Conservation (phyloP, 2,797 vertebrate species). For the Babyrousa celebensis region DNA sequence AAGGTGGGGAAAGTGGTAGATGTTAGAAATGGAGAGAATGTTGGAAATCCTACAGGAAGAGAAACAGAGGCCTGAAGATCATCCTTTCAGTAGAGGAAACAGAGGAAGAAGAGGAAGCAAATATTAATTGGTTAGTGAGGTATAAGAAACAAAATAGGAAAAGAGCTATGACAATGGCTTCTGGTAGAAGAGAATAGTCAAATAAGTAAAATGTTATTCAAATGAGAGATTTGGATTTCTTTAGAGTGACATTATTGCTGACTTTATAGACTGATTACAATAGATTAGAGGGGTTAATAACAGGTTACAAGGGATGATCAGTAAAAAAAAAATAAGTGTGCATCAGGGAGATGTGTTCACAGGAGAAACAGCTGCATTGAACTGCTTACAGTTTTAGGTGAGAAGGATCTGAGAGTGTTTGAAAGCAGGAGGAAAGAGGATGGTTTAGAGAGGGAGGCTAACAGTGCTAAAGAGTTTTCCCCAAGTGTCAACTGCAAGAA, state of each 20-base stretch:
- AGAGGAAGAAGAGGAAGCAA: constrained; percentile 14
- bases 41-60: not conserved
- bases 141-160: not conserved
- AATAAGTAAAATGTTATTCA: not conserved
- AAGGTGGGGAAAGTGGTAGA: not conserved
- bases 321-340: not conserved
- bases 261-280: not conserved
- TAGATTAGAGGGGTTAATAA: not conserved
- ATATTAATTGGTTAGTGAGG: not conserved
- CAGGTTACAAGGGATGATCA: not conserved
- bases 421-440: not conserved
- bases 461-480: not conserved
- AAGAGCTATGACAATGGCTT: not conserved
- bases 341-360: not conserved
- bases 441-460: not conserved
- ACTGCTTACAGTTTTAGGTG: not conserved
- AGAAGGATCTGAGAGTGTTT: not conserved
- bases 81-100: not conserved
- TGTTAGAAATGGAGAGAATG: not conserved
- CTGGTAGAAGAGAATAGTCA: not conserved
- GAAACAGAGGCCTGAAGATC: not conserved
- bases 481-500: not conserved
- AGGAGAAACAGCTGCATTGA: not conserved
- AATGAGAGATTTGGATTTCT: not conserved
- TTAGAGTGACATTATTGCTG: constrained; percentile 2